Base-by-base conservation (phyloP, 92 coral and sea anemone genomes). In the Epizoanthus ramosus region DNA sequence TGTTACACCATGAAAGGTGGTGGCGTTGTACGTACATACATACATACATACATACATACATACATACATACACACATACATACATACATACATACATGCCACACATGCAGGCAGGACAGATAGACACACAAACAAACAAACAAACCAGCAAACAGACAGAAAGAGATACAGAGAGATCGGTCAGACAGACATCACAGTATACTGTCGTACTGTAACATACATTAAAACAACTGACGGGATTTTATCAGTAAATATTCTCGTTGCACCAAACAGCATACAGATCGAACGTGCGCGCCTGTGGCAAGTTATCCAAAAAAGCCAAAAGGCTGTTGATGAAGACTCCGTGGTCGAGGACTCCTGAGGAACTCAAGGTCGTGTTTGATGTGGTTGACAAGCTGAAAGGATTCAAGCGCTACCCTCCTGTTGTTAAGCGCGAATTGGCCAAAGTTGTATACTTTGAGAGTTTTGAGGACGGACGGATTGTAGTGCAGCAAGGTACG, bases 401-500 rank as follows among this genome's bases (percentile, higher is more conserved):
- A 80, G 88, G 93, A 45, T 95, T 95, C 79, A 81, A 85, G 17
- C 89, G 86, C 17, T 92, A 95, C 76, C 90, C 93, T 10, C 92
- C 90, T 16, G 83, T 52, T 12, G 94, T 88, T 21, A 89, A 90
- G 59, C 83, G 88, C 57, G 94, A 89, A 57, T 68, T 95, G 67
- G 90, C 97, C 65, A 92, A 83, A 73, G 89, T 92, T 73, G 93
- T 91, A n/a, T 87, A 88, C 75, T 92, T 88, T 63, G 92, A 93
- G 65, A 79, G 87, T 31, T 92, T 86, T 84, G 94, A 83, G 65
- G 85, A 88, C 23, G 92, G 88, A 21, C 77, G 93, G 57, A 79
- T 92, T 15, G 83, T 95, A 4, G 97, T 95, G 23, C 94, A 91
- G 16, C 98, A 92, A 92, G 98, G 98, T 95, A 87, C 31, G 66